Conservation (phyloP, 1,140 invertebrate species). For the Pollicipes pollicipes region DNA sequence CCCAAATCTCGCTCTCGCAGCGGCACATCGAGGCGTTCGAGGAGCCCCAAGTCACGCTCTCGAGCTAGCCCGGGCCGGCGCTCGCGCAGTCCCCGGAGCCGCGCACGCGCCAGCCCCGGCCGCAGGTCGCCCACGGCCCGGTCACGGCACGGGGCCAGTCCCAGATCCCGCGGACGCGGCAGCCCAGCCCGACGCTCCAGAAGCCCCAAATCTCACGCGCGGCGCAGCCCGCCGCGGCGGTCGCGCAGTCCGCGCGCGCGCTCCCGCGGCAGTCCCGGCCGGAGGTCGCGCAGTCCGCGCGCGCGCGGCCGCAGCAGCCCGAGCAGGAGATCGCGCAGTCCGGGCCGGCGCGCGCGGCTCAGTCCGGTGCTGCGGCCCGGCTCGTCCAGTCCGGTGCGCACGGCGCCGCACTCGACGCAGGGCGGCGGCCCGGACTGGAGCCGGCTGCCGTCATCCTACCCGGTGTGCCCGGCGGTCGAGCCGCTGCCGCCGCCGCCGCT, state of each 20-base stretch:
- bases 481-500: neutral
- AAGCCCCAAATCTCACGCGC: neutral
- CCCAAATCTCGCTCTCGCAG: too few species aligned
- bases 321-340: conserved; percentile 5
- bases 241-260: neutral
- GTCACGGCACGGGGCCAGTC: conserved; percentile 2
- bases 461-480: neutral
- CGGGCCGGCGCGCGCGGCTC: too few species aligned
- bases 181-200: too few species aligned
- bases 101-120: neutral
- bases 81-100: too few species aligned
- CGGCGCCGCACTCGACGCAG: neutral
- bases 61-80: conserved; percentile 4
- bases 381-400: too few species aligned
- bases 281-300: conserved; percentile 6
- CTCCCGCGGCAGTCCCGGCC: conserved; percentile 4
- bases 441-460: neutral
- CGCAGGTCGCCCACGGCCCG: conserved; percentile 9
- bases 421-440: conserved; percentile 5
- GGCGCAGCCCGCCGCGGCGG: too few species aligned
- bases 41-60: too few species aligned
- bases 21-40: too few species aligned
- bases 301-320: conserved; percentile 10
- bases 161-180: neutral
- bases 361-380: too few species aligned